Percentiles rank a stretch among this genome's conserved stretches.
Evolutionary conservation across 2,113 vertebrate genomes (phyloP).

Genomic region (Tenebrosternarchus preto): DNA sequence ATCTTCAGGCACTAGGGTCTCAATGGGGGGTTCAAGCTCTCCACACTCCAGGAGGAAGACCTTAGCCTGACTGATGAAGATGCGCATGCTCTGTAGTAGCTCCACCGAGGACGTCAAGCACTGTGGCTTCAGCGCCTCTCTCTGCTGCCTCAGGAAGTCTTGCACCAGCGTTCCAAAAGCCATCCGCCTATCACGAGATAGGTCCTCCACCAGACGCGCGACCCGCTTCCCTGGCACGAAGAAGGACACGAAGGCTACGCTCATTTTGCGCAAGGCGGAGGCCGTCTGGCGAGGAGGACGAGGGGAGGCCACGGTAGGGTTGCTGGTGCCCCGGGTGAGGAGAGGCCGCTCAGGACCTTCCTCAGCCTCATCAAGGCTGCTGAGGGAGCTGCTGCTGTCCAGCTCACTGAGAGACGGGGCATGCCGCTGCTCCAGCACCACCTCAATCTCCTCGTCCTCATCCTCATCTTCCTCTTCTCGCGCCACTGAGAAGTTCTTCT

Average conservation of each 20-base stretch:
- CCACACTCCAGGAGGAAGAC: slow-evolving; percentile 54
- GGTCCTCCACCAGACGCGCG: slow-evolving; percentile 56
- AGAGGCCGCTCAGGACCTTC: slow-evolving; percentile 56
- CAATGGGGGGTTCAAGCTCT: slow-evolving; percentile 60
- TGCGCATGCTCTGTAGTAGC: slow-evolving; percentile 65
- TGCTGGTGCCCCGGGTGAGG: slow-evolving; percentile 52
- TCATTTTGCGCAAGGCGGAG: slow-evolving; percentile 72
- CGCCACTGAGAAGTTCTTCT: background rate
- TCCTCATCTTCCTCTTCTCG: slow-evolving; percentile 34
- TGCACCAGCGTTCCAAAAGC: slow-evolving; percentile 72
- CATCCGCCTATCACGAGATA: slow-evolving; percentile 64
- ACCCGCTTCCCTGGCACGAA: slow-evolving; percentile 72
- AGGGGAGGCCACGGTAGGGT: slow-evolving; percentile 27
- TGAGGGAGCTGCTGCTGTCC: slow-evolving; percentile 74
- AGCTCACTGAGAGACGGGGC: slow-evolving; percentile 67
- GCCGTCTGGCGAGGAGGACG: slow-evolving; percentile 27
- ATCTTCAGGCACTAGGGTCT: slow-evolving; percentile 60
- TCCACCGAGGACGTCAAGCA: slow-evolving; percentile 44
- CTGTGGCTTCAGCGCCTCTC: slow-evolving; percentile 46
- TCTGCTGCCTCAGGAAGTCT: slow-evolving; percentile 70
- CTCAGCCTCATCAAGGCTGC: slow-evolving; percentile 71
- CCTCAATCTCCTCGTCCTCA: slow-evolving; percentile 42
- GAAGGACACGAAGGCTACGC: slow-evolving; percentile 71
- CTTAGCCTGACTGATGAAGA: slow-evolving; percentile 69
- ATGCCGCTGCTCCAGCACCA: slow-evolving; percentile 58